Base-by-base conservation (phyloP, 2,113 vertebrate genomes). In the Thalassoma bifasciatum region DNA sequence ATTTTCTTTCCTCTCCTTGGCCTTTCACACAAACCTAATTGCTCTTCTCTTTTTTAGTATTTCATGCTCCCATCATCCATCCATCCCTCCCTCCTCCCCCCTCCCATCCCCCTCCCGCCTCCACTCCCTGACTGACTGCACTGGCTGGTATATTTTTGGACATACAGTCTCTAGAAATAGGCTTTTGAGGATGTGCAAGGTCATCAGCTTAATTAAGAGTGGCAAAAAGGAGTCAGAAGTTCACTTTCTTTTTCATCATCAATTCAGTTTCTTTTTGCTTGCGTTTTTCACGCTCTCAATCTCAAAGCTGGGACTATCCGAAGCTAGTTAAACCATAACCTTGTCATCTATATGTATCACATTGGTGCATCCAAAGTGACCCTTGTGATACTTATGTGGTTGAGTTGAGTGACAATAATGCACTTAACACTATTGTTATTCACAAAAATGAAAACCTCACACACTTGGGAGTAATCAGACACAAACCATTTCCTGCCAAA, bases 191-290 rank as follows among this genome's bases (percentile, higher is more conserved):
- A 84, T 47, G 72, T 49, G 72, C 89, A 88, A 91, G 91, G 92
- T 88, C 90, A 87, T 1, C 16, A 40, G 82, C 85, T 92, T 92
- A 87, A 93, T 93, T 92, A 93, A 89, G 70, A 87, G 80, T 72
- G 73, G 85, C 22, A 42, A 80, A 64, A 70, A 65, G 57, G 73
- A 86, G 89, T 83, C 88, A 82, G 53, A 73, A 81, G 85, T 88
- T 84, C 85, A 84, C 53, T 17, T 66, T 37, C 63, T 57, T 63
- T 53, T 60, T 49, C 69, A 10, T 42, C 40, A 42, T 58, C 57
- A 11, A 7, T 79, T 72, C 73, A 50, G 60, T 75, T 75, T 11
- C 36, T 16, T 73, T 23, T 40, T 5, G 4, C 46, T 72, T 50
- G 22, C 50, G 36, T 34, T 0, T 16, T 14, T 36, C 26, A 14